Percentiles rank a stretch among this genome's conserved stretches.
Conservation (phyloP, 1,140 invertebrate species). For the Anoplolepis gracilipes region DNA sequence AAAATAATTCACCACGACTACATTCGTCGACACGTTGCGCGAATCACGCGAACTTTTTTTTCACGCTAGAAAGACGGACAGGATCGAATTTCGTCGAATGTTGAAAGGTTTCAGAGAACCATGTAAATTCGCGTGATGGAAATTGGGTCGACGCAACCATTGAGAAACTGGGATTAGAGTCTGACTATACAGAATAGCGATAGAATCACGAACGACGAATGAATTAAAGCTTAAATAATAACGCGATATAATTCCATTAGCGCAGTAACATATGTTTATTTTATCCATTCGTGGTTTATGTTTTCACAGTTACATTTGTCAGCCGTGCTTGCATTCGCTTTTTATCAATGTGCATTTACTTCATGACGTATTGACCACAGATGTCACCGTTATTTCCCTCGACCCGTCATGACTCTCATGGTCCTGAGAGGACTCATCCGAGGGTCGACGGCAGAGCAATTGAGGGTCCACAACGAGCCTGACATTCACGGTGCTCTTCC, state of each 20-base stretch:
- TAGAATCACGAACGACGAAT: slow-evolving; percentile 8
- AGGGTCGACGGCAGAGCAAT: slow-evolving; percentile 69
- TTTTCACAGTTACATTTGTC: slow-evolving; percentile 28
- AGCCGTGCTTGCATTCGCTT: not conserved
- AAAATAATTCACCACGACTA: slow-evolving; percentile 38
- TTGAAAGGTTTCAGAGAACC: slow-evolving; percentile 31
- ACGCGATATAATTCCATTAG: not conserved
- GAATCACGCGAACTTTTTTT: slow-evolving; percentile 38
- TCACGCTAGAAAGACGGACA: slow-evolving; percentile 9
- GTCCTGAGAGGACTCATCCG: slow-evolving; percentile 71
- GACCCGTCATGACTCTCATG: slow-evolving; percentile 68
- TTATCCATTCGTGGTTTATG: slow-evolving; percentile 15
- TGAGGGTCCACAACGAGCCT: slow-evolving; percentile 80
- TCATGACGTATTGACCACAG: slow-evolving; percentile 41
- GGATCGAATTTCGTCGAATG: slow-evolving; percentile 36
- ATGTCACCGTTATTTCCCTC: slow-evolving; percentile 51
- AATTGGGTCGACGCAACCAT: not conserved
- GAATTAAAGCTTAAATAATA: not conserved
- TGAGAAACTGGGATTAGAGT: not conserved
- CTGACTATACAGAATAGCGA: not conserved
- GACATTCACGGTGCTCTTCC: slow-evolving; percentile 82
- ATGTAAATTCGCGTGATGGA: slow-evolving; percentile 46
- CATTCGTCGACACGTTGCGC: slow-evolving; percentile 46
- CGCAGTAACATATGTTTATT: not conserved
- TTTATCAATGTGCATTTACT: not conserved